Evolutionary conservation across 2,888 invertebrate species (phyloP).

Genomic region (Yponomeuta cagnagella): DNA sequence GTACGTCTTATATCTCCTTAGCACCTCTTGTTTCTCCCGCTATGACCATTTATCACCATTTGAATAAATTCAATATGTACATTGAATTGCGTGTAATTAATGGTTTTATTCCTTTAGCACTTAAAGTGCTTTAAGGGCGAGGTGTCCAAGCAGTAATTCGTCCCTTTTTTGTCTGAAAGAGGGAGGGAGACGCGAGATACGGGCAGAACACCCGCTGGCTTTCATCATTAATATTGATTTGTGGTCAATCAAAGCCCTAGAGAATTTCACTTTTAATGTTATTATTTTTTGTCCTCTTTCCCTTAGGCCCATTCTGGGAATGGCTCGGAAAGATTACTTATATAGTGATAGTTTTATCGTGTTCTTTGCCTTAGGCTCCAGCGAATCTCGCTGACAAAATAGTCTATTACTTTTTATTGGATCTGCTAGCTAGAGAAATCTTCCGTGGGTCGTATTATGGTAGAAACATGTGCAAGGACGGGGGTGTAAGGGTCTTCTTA

Average conservation of each 20-base stretch:
- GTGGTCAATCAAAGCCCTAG: conserved; percentile 74
- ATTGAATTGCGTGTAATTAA: conserved; percentile 75
- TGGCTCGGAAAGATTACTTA: conserved; percentile 30
- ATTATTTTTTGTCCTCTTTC: conserved; percentile 52
- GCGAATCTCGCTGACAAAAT: conserved; percentile 9
- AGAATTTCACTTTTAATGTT: conserved; percentile 73
- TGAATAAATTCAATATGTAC: conserved; percentile 77
- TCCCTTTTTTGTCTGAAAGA: conserved; percentile 36
- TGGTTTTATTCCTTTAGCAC: conserved; percentile 76
- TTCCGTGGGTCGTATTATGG: conserved; percentile 12
- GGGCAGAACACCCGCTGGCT: conserved; percentile 65
- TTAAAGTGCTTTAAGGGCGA: conserved; percentile 72
- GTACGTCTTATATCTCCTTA: conserved; percentile 38
- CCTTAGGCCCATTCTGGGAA: conserved; percentile 26
- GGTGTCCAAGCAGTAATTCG: conserved; percentile 63
- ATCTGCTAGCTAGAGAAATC: background rate
- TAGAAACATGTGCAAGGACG: conserved; percentile 6
- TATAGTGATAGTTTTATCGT: conserved; percentile 19
- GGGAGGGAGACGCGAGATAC: conserved; percentile 39
- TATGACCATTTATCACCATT: conserved; percentile 70
- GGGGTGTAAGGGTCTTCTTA: background rate
- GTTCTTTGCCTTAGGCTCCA: conserved; percentile 18
- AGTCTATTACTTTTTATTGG: conserved; percentile 15
- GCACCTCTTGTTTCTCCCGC: conserved; percentile 60
- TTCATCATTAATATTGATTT: conserved; percentile 77